Evolutionary conservation across 2,113 vertebrate species (phyloP).

Genomic region (Macrotus californicus): DNA sequence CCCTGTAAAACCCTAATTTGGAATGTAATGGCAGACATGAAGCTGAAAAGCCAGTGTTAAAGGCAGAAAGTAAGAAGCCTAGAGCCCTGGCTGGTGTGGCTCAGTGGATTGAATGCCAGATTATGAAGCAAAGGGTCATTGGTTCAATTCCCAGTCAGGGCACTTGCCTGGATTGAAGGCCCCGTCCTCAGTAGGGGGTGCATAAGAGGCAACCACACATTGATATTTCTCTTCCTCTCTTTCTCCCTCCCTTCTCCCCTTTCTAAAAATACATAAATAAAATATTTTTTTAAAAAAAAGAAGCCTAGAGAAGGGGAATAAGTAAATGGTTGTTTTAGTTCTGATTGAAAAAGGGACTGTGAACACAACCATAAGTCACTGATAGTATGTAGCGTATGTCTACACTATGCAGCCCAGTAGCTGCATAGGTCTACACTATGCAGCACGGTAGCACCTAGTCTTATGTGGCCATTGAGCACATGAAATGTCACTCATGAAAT

Average conservation of each 20-base stretch:
- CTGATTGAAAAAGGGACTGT: not conserved
- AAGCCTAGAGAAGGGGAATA: not conserved
- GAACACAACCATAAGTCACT: not conserved
- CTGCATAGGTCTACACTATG: no score
- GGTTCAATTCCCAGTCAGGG: no score
- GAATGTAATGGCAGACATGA: not conserved
- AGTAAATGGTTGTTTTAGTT: not conserved
- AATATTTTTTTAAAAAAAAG: no score
- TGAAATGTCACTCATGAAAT: not conserved
- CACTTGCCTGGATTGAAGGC: no score
- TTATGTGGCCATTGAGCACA: not conserved
- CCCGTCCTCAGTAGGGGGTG: no score
- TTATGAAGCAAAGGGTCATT: no score
- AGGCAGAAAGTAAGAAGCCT: not conserved
- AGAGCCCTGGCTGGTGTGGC: no score
- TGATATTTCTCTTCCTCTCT: no score
- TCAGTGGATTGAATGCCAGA: no score
- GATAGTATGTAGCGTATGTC: fast-evolving
- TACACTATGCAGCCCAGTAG: not conserved
- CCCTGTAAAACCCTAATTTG: not conserved
- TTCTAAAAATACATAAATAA: no score
- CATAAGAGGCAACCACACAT: no score
- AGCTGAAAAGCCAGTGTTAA: not conserved
- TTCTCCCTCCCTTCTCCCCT: no score
- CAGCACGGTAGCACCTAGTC: not conserved